A percentile compares a stretch with the other conserved stretches of the same genome.
Conservation (phyloP, 2,888 invertebrate genomes). For the Campaea margaritaria region DNA sequence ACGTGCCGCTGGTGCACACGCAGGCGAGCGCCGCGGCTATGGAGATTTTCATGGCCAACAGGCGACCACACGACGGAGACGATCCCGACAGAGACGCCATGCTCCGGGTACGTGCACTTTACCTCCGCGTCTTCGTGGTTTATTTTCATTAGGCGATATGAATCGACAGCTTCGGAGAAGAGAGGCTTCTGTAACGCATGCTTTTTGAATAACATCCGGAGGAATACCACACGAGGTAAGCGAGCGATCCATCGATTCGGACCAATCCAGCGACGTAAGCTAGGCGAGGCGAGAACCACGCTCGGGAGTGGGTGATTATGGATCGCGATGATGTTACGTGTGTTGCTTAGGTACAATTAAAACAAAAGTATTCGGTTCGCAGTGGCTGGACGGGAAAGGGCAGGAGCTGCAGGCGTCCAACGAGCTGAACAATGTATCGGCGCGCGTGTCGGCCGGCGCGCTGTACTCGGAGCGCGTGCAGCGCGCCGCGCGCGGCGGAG, state of each 20-base stretch:
- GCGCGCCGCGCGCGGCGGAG: slow-evolving; percentile 68
- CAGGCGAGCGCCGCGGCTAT: slow-evolving; percentile 30
- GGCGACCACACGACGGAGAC: slow-evolving; percentile 23
- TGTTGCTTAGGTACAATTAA: no score
- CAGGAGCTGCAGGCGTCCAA: slow-evolving; percentile 25
- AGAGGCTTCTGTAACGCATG: no score
- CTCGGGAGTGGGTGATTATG: no score
- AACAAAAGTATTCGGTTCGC: not conserved
- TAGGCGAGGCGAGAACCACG: no score
- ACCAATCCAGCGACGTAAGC: no score
- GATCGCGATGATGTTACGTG: no score
- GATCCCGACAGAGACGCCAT: slow-evolving; percentile 36
- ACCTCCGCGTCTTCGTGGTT: not conserved
- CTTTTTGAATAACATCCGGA: no score
- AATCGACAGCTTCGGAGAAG: no score
- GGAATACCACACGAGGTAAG: no score
- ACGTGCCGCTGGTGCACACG: slow-evolving; percentile 34
- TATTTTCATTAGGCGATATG: no score
- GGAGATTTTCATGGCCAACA: slow-evolving; percentile 26
- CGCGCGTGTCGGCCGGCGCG: slow-evolving; percentile 32
- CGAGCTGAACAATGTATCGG: slow-evolving; percentile 37
- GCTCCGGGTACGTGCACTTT: slow-evolving; percentile 23
- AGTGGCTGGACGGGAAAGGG: slow-evolving; percentile 35
- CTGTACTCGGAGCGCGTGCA: slow-evolving; percentile 31
- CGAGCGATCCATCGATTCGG: no score